Percentiles rank a stretch among this genome's conserved stretches.
phyloP scores from a whole-genome alignment of 92 coral and sea anemone species.

The Porites evermanni region DNA sequence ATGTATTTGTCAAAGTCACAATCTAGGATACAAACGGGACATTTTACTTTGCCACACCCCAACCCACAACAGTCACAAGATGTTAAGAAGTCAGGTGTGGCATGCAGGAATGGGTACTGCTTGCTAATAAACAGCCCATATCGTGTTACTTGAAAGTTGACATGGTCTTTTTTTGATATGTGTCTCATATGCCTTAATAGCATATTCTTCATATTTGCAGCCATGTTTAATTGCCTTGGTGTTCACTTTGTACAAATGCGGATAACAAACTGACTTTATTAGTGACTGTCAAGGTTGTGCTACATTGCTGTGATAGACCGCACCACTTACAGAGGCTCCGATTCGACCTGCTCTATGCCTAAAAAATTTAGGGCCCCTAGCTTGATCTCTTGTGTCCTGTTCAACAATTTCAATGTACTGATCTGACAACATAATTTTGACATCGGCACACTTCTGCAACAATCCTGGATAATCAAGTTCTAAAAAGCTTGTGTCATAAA shows the following conservation, averaged over 20 bases:
- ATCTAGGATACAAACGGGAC: conserved; percentile 32
- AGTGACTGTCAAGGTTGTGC: conserved; percentile 57
- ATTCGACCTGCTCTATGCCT: no score
- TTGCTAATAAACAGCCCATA: no score
- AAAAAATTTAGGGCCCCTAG: no score
- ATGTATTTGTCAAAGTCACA: conserved; percentile 55
- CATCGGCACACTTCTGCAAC: no score
- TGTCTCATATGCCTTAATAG: conserved; percentile 8
- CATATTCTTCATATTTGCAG: conserved; percentile 25
- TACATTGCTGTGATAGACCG: conserved; percentile 1
- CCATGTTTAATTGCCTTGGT: conserved; percentile 28
- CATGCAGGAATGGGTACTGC: conserved; percentile 28
- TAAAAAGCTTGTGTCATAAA: no score
- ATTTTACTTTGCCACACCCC: conserved; percentile 39
- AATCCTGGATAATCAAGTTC: no score
- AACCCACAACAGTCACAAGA: conserved; percentile 31
- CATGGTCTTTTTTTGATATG: conserved; percentile 12
- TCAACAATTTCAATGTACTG: no score
- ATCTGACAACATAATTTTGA: no score
- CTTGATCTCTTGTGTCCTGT: no score
- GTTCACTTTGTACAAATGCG: conserved; percentile 22
- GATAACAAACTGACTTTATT: conserved; percentile 54
- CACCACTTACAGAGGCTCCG: no score
- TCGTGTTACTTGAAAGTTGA: no score
- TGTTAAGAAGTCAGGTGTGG: conserved; percentile 56